Base-by-base conservation (phyloP, 2,797 vertebrate species). In the Coreius guichenoti region DNA sequence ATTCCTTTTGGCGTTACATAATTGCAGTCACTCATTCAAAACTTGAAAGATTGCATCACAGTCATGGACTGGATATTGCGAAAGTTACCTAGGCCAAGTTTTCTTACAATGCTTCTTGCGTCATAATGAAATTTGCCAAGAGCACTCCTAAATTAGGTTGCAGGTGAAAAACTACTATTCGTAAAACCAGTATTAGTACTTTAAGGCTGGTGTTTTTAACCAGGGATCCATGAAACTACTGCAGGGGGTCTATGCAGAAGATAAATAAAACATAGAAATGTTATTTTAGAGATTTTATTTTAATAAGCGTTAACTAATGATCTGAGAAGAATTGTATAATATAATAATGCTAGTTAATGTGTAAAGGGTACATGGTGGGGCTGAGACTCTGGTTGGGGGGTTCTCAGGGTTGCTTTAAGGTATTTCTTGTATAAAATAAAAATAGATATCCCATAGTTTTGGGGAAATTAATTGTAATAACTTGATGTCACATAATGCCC, bases 1-100 rank as follows among this genome's bases (percentile, higher is more conserved):
- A 89, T 90, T 91, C 89, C 87, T 87, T 81, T 43, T 19, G 68
- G 61, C 31, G 74, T 90, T 88, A 61, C 84, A 73, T 86, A 87
- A 90, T 87, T 81, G 1, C 31, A 19, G 63, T 31, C 84, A 69
- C 51, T 86, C 79, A 76, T 75, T 80, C 77, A 70, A 70, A 82
- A 84, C 68, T 88, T 85, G 51, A 80, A 54, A 84, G 36, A 74
- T 86, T 67, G 72, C 56, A 80, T 88, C 88, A 87, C 33, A 76
- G 51, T 49, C 47, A 11, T 70, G 36, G 65, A 70, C 36, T 73
- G 23, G 39, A 23, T 85, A 56, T 80, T 85, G 43, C n/a, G 68
- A 80, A 85, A 85, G 77, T 26, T 80, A 80, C 73, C 83, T 80
- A 73, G 83, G 77, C 17, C 83, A 85, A 36, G 54, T 80, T 68